Evolutionary conservation across 2,797 vertebrate species (phyloP).

Genomic region (Amblyraja radiata): DNA sequence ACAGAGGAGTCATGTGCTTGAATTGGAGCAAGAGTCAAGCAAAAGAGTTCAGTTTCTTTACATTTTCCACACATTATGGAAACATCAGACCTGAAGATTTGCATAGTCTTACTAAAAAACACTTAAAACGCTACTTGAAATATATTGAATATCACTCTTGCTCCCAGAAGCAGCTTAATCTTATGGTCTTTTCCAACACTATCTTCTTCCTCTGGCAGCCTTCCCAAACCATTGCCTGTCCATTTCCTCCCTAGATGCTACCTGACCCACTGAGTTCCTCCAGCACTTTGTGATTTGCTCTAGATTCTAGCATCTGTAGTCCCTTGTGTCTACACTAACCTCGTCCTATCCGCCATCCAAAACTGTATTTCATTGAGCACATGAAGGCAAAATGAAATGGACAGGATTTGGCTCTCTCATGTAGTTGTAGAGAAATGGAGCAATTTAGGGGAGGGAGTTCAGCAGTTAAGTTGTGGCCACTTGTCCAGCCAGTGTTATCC

Average conservation of each 20-base stretch:
- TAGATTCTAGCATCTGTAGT: no score
- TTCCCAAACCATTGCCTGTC: no score
- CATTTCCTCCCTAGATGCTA: no score
- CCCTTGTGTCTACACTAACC: no score
- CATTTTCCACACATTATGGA: neutral
- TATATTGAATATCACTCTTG: neutral
- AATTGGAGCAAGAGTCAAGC: neutral
- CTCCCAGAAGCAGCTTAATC: neutral
- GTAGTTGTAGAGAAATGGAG: neutral
- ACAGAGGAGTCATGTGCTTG: neutral
- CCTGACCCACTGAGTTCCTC: no score
- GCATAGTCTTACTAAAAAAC: neutral
- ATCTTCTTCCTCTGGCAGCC: neutral
- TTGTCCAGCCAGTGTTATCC: neutral
- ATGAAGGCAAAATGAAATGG: no score
- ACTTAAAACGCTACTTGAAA: neutral
- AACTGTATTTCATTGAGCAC: no score
- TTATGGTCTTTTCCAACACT: neutral
- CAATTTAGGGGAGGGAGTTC: neutral
- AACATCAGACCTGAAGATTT: neutral
- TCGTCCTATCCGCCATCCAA: no score
- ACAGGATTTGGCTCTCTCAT: no score
- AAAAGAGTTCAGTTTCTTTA: neutral
- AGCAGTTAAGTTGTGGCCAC: neutral
- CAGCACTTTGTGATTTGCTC: no score